phyloP scores from a whole-genome alignment of 1,140 invertebrate species.

The Habropoda laboriosa region DNA sequence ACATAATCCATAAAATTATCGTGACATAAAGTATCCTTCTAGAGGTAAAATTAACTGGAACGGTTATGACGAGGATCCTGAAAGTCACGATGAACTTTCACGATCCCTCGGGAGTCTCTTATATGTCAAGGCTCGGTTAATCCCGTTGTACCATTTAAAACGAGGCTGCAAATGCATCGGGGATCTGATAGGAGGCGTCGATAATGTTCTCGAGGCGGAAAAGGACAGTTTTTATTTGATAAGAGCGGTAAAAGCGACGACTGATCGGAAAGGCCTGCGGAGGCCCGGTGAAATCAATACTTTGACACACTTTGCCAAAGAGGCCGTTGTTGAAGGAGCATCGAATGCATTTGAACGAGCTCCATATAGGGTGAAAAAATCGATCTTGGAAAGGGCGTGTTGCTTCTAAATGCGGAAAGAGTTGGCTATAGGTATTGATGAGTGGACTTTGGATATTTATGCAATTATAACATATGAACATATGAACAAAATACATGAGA shows the following conservation, averaged over 20 bases:
- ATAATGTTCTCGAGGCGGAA: neutral
- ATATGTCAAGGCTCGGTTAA: constrained; percentile 54
- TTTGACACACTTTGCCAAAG: constrained; percentile 52
- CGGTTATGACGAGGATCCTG: neutral
- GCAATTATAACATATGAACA: too few relatives aligned
- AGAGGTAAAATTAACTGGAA: neutral
- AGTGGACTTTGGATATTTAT: too few relatives aligned
- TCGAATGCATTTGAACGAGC: constrained; percentile 43
- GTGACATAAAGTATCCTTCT: too few relatives aligned
- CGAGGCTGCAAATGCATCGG: too few relatives aligned
- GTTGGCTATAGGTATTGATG: neutral
- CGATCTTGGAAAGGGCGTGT: neutral
- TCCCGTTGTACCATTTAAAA: constrained; percentile 15
- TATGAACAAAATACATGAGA: too few relatives aligned
- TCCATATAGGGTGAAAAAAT: constrained; percentile 22
- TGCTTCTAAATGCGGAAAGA: neutral
- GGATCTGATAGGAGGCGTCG: neutral
- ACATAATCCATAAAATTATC: neutral
- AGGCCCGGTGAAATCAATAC: constrained; percentile 51
- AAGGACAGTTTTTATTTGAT: neutral
- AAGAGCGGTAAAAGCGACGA: neutral
- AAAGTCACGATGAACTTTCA: constrained; percentile 58
- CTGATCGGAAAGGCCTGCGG: constrained; percentile 19
- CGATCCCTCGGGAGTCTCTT: constrained; percentile 12
- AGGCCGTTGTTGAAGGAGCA: constrained; percentile 23